phyloP scores from a whole-genome alignment of 2,888 invertebrate genomes.

The Alloplasta piceator region DNA sequence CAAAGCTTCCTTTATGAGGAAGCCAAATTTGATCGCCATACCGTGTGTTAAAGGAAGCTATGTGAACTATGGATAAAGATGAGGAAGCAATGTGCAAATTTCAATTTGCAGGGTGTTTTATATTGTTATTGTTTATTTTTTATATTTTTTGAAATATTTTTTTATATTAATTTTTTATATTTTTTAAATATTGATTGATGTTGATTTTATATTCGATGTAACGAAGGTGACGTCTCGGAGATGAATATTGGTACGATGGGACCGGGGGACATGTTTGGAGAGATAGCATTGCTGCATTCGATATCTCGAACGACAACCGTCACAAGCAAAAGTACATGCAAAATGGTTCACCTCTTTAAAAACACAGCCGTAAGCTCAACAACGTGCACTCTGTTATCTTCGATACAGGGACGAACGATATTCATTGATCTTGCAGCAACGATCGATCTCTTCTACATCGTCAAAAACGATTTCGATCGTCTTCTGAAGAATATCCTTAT shows the following conservation, averaged over 20 bases:
- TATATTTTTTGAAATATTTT: no score
- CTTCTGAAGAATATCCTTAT: conserved; percentile 86
- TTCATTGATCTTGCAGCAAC: conserved; percentile 80
- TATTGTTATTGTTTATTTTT: no score
- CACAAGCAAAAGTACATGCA: conserved; percentile 82
- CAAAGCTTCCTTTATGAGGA: no score
- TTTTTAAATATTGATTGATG: conserved; percentile 33
- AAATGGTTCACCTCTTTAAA: background rate
- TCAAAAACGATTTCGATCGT: conserved; percentile 87
- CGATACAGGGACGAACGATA: background rate
- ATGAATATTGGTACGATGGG: conserved; percentile 84
- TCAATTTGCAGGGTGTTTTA: no score
- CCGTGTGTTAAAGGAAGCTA: no score
- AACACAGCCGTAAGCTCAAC: background rate
- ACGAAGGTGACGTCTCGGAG: conserved; percentile 71
- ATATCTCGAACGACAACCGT: conserved; percentile 87
- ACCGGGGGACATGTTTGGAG: conserved; percentile 88
- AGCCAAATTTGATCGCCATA: no score
- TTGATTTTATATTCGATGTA: no score
- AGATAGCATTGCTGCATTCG: conserved; percentile 87
- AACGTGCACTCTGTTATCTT: background rate
- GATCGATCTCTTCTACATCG: conserved; percentile 87
- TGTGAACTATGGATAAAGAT: no score
- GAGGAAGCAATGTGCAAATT: no score
- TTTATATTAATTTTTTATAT: no score